Conservation (phyloP, 2,888 invertebrate genomes). For the Ennomos erosarius region DNA sequence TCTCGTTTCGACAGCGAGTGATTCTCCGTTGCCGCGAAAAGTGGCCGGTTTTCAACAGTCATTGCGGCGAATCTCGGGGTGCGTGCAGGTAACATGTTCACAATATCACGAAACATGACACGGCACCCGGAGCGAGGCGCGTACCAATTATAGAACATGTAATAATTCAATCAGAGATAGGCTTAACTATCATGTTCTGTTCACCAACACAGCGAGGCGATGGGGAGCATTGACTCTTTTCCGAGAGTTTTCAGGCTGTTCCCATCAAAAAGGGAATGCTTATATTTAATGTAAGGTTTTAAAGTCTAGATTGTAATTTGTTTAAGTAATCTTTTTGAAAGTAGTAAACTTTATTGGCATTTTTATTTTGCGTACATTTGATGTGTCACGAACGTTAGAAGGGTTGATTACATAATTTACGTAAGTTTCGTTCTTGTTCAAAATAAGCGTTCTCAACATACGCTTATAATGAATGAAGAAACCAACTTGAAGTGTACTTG, state of each 20-base stretch:
- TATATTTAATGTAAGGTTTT: no score
- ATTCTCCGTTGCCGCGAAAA: slow-evolving; percentile 27
- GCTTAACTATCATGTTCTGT: slow-evolving; percentile 80
- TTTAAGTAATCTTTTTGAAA: no score
- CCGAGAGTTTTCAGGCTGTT: slow-evolving; percentile 31
- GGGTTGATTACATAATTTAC: no score
- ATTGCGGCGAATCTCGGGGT: slow-evolving; percentile 32
- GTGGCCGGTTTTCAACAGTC: slow-evolving; percentile 36
- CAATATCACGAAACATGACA: slow-evolving; percentile 69
- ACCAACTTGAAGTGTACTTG: no score
- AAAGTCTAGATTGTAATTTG: no score
- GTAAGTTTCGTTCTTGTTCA: no score
- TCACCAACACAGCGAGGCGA: slow-evolving; percentile 65
- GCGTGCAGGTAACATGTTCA: slow-evolving; percentile 37
- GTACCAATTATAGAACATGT: slow-evolving; percentile 67
- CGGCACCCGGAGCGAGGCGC: slow-evolving; percentile 41
- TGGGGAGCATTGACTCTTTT: slow-evolving; percentile 41
- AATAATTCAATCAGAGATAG: slow-evolving; percentile 80
- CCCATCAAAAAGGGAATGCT: no score
- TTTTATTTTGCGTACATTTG: no score
- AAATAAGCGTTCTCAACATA: no score
- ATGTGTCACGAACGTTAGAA: no score
- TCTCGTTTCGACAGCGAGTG: slow-evolving; percentile 40
- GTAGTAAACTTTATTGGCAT: no score
- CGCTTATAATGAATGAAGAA: no score